Conservation (phyloP, 2,113 vertebrate species). For the Oenanthe melanoleuca region DNA sequence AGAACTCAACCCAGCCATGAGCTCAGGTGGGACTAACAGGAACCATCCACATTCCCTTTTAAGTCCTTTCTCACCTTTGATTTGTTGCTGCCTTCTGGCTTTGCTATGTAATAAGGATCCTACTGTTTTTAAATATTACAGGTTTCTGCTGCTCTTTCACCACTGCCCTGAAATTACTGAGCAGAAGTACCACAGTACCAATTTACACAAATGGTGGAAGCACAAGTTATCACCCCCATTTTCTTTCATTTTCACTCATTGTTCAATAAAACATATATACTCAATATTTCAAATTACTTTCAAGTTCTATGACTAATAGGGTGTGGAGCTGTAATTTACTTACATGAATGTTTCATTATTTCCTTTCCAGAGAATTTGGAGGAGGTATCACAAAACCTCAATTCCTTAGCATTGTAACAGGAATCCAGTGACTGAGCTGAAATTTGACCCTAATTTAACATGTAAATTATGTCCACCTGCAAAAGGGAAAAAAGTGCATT, state of each 20-base stretch:
- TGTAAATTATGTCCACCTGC: not conserved
- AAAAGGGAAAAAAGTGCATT: not conserved
- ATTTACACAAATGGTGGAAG: not conserved
- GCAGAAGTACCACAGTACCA: not conserved
- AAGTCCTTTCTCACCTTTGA: conserved; percentile 25
- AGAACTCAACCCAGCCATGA: not conserved
- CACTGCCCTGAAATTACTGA: conserved; percentile 26
- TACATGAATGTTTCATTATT: conserved; percentile 56
- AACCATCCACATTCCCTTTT: not conserved
- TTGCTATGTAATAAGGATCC: not conserved
- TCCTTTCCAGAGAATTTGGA: conserved; percentile 43
- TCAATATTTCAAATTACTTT: conserved; percentile 51
- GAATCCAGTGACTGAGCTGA: not conserved
- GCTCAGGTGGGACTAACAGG: not conserved
- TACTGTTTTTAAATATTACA: conserved; percentile 10
- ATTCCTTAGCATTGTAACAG: conserved; percentile 6
- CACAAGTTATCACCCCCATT: not conserved
- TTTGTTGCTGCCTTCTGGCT: conserved; percentile 3
- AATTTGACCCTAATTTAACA: not conserved
- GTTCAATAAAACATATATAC: conserved; percentile 54
- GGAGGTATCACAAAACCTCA: not conserved
- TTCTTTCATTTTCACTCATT: conserved; percentile 43
- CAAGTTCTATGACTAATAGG: conserved; percentile 50
- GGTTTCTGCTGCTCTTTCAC: conserved; percentile 7
- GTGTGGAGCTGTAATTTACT: conserved; percentile 19